Base-by-base conservation (phyloP, 1,140 invertebrate genomes). In the Araneus ventricosus region DNA sequence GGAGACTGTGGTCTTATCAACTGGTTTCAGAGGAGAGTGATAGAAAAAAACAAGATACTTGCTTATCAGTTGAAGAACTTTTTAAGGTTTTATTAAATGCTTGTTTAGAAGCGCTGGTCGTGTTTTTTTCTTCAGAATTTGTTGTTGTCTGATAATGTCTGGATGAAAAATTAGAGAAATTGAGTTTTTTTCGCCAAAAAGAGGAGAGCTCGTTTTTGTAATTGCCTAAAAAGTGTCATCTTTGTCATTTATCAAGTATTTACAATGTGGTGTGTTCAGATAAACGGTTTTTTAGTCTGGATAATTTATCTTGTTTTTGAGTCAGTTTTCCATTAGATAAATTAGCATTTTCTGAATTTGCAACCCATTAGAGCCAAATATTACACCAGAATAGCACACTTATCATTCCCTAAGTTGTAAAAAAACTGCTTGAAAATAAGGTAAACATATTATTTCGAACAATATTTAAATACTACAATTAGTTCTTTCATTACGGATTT, bases 11-110 rank as follows among this genome's bases (percentile, higher is more conserved):
- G 34, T 34, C 70, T 75, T 75, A 75, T 75, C 70, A 20, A 37
- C 70, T 5, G 30, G 2, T 8, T 75, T 27, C 70, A 75, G 70
- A 20, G 37, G 34, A 75, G 27, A 20, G 70, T 37, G 30, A 34
- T 20, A 22, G 70, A 37, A 22, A 70, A 75, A 37, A 52, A 52
- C 10, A 52, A 20, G 70, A 67, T 67, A 10, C 17, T 22, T 5
- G 17, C 70, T 75, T 75, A 75, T 75, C 70, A 75, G 70, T 20
- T 75, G 70, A 37, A 17, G 30, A 75, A 75, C 70, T 75, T 75
- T 75, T 75, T 75, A 75, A 75, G 70, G 70, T 75, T 75, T 34
- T 75, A 75, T 75, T 75, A 75, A 75, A 75, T 75, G 34, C 30
- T 75, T 75, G 70, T 75, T 75, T 34, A 37, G 27, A 5, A 37